Percentiles rank a stretch among this genome's conserved stretches.
Evolutionary conservation across 1,140 invertebrate genomes (phyloP).

Genomic region (Melitaea cinxia): DNA sequence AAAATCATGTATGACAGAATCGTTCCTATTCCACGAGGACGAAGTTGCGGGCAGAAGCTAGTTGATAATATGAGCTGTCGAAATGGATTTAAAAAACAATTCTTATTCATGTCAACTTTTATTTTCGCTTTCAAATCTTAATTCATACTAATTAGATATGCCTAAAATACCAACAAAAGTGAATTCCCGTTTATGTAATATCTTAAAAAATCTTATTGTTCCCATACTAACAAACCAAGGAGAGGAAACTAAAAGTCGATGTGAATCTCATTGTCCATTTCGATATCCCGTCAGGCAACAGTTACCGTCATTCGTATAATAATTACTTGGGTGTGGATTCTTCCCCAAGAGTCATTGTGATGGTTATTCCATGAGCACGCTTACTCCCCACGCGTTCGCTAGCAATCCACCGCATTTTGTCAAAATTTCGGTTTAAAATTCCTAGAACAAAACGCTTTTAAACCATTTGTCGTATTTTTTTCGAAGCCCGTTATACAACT

Average conservation of each 20-base stretch:
- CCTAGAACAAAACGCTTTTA: constrained; percentile 52
- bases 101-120: not conserved
- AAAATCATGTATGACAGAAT: too few species aligned
- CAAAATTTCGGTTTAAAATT: constrained; percentile 75
- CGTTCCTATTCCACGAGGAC: too few species aligned
- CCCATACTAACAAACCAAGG: not conserved
- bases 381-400: constrained; percentile 58
- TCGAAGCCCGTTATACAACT: constrained; percentile 62
- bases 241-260: constrained; percentile 37
- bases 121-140: constrained; percentile 2
- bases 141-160: not conserved
- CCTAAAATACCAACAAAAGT: constrained; percentile 27
- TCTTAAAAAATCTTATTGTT: constrained; percentile 11
- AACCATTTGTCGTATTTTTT: constrained; percentile 53
- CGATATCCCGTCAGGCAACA: constrained; percentile 65
- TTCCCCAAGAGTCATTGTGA: constrained; percentile 61
- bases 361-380: constrained; percentile 69
- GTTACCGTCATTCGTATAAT: constrained; percentile 61
- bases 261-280: constrained; percentile 51
- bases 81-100: not conserved
- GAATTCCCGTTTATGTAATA: constrained; percentile 25
- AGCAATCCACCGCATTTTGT: constrained; percentile 63
- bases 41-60: too few species aligned
- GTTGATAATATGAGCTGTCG: too few species aligned
- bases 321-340: constrained; percentile 69